Evolutionary conservation across 2,113 vertebrate species (phyloP).

Genomic region (Manacus vitellinus): DNA sequence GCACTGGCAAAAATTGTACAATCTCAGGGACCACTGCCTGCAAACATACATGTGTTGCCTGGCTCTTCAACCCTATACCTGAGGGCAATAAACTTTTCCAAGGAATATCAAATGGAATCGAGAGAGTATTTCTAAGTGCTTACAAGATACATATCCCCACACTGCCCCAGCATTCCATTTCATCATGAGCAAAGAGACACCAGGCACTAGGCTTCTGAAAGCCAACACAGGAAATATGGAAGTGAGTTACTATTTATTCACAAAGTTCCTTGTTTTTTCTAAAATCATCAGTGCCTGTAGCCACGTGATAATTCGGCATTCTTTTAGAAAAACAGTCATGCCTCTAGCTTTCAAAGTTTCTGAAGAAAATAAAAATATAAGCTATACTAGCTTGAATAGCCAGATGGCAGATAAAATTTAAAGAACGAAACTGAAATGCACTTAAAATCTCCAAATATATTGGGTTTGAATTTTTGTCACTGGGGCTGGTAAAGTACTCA

Average conservation of each 20-base stretch:
- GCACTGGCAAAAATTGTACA: background rate
- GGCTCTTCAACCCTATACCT: background rate
- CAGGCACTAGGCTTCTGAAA: background rate
- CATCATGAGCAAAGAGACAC: background rate
- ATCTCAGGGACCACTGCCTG: background rate
- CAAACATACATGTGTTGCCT: background rate
- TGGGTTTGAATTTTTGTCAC: background rate
- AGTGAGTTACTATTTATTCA: background rate
- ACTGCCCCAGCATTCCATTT: background rate
- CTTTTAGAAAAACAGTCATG: background rate
- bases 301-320: background rate
- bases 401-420: slow-evolving; percentile 2
- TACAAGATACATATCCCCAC: background rate
- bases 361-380: background rate
- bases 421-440: background rate
- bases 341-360: background rate
- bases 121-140: background rate
- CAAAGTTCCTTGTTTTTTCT: background rate
- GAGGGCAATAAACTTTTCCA: background rate
- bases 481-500: background rate
- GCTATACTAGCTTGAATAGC: background rate
- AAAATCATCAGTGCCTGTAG: background rate
- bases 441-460: background rate
- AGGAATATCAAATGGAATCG: background rate
- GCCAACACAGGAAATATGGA: background rate